These are phyloP conservation scores for Pecten maximus DNA, from an alignment of 2,888 invertebrate species.

Conservation along the genomic window DNA sequence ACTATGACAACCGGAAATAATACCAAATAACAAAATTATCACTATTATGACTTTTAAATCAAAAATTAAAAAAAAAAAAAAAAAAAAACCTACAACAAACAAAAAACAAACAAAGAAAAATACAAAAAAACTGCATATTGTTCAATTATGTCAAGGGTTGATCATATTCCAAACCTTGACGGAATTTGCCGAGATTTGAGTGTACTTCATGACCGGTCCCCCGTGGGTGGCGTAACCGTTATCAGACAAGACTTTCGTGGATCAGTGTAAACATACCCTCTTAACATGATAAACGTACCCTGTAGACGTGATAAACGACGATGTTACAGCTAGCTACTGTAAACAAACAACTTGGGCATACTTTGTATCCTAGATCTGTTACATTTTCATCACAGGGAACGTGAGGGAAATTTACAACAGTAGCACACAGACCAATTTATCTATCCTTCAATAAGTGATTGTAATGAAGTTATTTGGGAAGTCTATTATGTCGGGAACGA, in stretches of 20 bases:
- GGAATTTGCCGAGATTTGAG: background rate
- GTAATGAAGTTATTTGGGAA: background rate
- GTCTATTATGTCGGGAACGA: background rate
- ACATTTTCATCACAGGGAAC: background rate
- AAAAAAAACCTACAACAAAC: too few species aligned
- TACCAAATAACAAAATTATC: too few species aligned
- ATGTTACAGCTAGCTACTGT: background rate
- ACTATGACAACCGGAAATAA: too few species aligned
- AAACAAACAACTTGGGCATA: background rate
- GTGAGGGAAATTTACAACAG: background rate
- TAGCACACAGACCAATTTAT: background rate
- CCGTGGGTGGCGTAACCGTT: conserved; percentile 3
- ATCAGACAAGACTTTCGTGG: background rate
- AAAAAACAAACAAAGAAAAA: too few species aligned
- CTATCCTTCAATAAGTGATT: background rate
- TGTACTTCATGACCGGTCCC: background rate
- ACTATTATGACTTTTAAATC: too few species aligned
- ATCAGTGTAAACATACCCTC: background rate
- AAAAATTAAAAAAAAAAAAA: too few species aligned
- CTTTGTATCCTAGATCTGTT: background rate
- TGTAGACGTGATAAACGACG: background rate
- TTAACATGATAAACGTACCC: background rate
- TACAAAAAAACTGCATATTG: too few species aligned
- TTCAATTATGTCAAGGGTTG: too few species aligned
- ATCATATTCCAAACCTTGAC: too few species aligned